Conservation (phyloP, 2,888 invertebrate genomes). For the Stenotaenia linearis region DNA sequence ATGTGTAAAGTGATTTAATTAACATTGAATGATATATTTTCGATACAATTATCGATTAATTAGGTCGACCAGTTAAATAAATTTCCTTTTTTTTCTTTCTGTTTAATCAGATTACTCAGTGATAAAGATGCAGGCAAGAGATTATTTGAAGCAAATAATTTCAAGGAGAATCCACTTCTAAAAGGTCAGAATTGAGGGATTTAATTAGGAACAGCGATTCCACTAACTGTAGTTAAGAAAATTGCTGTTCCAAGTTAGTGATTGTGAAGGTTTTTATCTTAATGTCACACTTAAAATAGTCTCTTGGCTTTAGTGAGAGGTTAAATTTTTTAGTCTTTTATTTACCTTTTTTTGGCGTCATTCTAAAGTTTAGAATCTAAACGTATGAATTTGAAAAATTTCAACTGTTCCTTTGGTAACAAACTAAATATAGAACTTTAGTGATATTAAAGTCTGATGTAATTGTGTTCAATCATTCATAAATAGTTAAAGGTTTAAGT, state of each 20-base stretch:
- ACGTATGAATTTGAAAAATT: too few relatives aligned
- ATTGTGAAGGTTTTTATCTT: not conserved
- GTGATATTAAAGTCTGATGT: too few relatives aligned
- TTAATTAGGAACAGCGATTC: too few relatives aligned
- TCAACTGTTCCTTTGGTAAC: too few relatives aligned
- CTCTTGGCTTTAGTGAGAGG: too few relatives aligned
- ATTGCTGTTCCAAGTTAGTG: too few relatives aligned
- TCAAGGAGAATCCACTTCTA: not conserved
- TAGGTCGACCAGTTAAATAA: not conserved
- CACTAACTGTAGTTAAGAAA: too few relatives aligned
- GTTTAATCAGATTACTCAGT: not conserved
- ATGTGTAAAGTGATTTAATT: constrained; percentile 44
- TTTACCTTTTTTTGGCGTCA: not conserved
- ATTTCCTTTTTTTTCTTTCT: not conserved
- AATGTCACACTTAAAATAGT: not conserved
- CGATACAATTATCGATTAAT: not conserved
- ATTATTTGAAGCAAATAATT: not conserved
- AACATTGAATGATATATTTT: not conserved
- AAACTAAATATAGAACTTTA: too few relatives aligned
- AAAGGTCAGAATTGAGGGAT: constrained; percentile 19
- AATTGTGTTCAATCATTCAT: too few relatives aligned
- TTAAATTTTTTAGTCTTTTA: not conserved
- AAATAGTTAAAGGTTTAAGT: too few relatives aligned
- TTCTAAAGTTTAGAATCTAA: not conserved
- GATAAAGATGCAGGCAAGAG: constrained; percentile 4